Evolutionary conservation across 2,797 vertebrate species (phyloP).

Genomic region (Choloepus didactylus): DNA sequence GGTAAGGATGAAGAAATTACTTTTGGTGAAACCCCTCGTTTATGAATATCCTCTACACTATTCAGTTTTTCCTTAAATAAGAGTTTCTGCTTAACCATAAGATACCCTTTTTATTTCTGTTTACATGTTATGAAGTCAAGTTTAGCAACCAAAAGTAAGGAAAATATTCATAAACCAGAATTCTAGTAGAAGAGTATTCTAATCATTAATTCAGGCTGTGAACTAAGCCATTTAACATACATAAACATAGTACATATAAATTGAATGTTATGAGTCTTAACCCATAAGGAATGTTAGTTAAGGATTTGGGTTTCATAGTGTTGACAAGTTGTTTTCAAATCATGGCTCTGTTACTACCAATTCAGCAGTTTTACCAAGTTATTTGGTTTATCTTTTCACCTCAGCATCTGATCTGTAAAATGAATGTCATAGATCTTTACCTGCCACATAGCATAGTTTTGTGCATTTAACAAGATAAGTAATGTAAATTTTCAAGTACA

Average conservation of each 20-base stretch:
- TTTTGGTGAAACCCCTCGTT: neutral
- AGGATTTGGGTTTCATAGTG: neutral
- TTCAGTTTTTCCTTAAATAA: slow-evolving; percentile 15
- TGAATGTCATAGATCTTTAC: neutral
- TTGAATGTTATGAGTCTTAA: neutral
- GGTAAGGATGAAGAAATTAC: slow-evolving; percentile 59
- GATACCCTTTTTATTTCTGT: neutral
- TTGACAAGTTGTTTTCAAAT: neutral
- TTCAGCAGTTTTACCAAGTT: neutral
- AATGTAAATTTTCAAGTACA: neutral
- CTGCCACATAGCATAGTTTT: neutral
- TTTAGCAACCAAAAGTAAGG: neutral
- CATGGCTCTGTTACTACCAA: neutral
- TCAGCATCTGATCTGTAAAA: slow-evolving; percentile 9
- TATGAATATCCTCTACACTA: neutral
- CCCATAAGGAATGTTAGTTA: neutral
- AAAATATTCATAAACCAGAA: slow-evolving; percentile 26
- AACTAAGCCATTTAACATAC: neutral
- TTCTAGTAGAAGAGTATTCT: neutral
- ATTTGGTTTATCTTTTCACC: neutral
- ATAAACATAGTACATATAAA: neutral
- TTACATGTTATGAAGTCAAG: neutral
- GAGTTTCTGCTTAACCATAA: neutral
- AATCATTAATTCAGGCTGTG: neutral
- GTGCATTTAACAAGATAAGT: neutral